Conservation (phyloP, 2,113 vertebrate species). For the Meles meles region DNA sequence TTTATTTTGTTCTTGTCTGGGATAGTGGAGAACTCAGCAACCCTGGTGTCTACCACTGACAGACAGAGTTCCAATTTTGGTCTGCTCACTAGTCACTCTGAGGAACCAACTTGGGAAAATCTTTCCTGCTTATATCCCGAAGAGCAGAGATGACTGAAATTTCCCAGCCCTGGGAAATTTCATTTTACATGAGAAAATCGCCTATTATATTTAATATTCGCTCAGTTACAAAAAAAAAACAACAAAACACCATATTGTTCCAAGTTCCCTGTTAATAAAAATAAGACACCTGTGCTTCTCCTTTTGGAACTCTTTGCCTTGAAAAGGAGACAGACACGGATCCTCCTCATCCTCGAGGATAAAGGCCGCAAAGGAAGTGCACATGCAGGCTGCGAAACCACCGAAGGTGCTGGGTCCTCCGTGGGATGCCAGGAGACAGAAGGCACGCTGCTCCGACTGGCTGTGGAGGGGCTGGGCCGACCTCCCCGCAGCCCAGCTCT, state of each 20-base stretch:
- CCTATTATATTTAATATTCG: not conserved
- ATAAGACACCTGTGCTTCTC: not conserved
- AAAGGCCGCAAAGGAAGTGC: not conserved
- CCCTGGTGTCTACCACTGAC: too few relatives aligned
- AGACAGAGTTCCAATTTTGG: not conserved
- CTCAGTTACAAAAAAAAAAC: not conserved
- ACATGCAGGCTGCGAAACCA: rapidly evolving
- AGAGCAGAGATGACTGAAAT: not conserved
- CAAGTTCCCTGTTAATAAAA: not conserved
- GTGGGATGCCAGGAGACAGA: not conserved
- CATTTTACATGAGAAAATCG: not conserved
- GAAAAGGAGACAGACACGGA: not conserved
- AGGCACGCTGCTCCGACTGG: rapidly evolving
- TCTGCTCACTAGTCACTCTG: not conserved
- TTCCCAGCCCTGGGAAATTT: not conserved
- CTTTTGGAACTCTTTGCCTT: not conserved
- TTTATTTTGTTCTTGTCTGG: not conserved
- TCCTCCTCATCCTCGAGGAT: not conserved
- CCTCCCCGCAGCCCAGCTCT: not conserved
- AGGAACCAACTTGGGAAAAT: not conserved
- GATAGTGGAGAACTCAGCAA: not conserved
- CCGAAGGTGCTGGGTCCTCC: rapidly evolving
- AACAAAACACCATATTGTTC: not conserved
- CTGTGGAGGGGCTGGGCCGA: rapidly evolving
- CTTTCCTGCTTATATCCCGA: not conserved